Base-by-base conservation (phyloP, 2,888 invertebrate species). In the Andrena minutula region DNA sequence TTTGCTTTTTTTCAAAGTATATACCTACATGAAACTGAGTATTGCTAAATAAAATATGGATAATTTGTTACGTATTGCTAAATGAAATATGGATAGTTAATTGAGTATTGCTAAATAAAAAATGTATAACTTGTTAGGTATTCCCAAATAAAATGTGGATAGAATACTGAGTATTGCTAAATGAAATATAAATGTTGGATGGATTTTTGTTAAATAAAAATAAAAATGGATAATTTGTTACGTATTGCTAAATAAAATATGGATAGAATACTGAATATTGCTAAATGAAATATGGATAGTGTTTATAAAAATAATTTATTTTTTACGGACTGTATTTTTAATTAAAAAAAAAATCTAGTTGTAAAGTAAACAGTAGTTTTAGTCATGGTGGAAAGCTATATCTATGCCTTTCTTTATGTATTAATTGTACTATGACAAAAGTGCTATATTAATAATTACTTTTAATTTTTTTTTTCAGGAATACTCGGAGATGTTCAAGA, bases 161-260 rank as follows among this genome's bases (percentile, higher is more conserved):
- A n/a, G 28, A 1, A 2, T 20, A 20, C 12, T 8, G 8, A 66
- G 47, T 51, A 60, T 60, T 58, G 12, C 69, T 26, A 20, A 20
- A 6, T 47, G 8, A 64, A 20, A 30, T 30, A 6, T 7, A 56
- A 56, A 70, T 63, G 12, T 12, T 35, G 0, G 2, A 47, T 8
- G 8, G 6, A 47, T 49, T 70, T 64, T 64, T 64, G 64, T 32
- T 51, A 30, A 16, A 16, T 30, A 16, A 56, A 10, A n/a, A n/a
- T n/a, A n/a, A n/a, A 6, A 10, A 56, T 35, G 26, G 20, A 23
- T 56, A 41, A 16, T 10, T 0, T 16, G 32, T 10, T 23, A 30
- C 10, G 12, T 69, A 69, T 69, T 69, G 68, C 56, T 53, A 20
- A 49, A 6, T 30, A 4, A 16, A 47, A 47, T 56, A 56, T 30